Percentiles rank a stretch among this genome's conserved stretches.
phyloP scores from a whole-genome alignment of 2,888 invertebrate species.

The Thalpophila matura region DNA sequence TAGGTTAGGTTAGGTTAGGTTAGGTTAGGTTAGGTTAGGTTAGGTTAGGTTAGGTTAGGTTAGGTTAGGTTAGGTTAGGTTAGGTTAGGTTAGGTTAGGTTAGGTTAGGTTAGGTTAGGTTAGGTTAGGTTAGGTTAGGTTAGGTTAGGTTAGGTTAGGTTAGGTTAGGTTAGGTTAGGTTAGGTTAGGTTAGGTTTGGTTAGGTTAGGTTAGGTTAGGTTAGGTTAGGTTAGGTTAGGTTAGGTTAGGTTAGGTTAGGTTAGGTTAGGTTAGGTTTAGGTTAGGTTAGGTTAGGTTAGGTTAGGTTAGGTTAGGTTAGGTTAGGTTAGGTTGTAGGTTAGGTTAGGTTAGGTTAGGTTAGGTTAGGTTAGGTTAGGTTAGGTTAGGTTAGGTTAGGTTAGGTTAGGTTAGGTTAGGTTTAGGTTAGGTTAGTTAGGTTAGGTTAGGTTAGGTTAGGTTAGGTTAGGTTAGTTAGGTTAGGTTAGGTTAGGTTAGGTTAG shows the following conservation, averaged over 20 bases:
- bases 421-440: constrained; percentile 54
- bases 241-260: constrained; percentile 21
- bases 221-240: constrained; percentile 23
- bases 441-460: constrained; percentile 53
- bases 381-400: constrained; percentile 50
- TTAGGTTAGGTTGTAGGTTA: constrained; percentile 35
- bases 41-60: constrained; percentile 31
- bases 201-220: constrained; percentile 22
- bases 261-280: constrained; percentile 24
- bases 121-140: constrained; percentile 23
- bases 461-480: constrained; percentile 54
- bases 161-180: constrained; percentile 35
- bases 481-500: constrained; percentile 39
- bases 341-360: constrained; percentile 50
- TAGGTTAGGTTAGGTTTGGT: constrained; percentile 37
- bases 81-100: constrained; percentile 33
- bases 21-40: constrained; percentile 40
- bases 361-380: constrained; percentile 49
- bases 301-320: constrained; percentile 31
- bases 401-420: constrained; percentile 49
- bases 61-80: constrained; percentile 30
- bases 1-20: constrained; percentile 40
- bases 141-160: constrained; percentile 37
- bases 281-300: constrained; percentile 34
- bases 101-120: constrained; percentile 32